Evolutionary conservation across 2,888 invertebrate genomes (phyloP).

Genomic region (Stenoptilia bipunctidactyla): DNA sequence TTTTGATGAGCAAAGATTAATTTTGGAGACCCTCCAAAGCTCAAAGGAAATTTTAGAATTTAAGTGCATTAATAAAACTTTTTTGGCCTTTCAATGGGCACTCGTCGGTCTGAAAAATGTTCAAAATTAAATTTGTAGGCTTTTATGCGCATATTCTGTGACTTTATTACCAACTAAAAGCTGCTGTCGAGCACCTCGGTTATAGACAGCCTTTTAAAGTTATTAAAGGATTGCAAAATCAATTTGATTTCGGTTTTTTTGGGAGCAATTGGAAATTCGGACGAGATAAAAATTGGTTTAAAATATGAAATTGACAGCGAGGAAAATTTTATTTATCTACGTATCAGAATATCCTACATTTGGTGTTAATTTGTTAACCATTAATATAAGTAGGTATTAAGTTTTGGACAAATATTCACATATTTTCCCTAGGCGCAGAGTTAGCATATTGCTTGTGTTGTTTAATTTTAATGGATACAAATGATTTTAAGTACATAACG

Average conservation of each 20-base stretch:
- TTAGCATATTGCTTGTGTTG: no score
- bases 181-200: slow-evolving; percentile 30
- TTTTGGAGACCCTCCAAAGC: slow-evolving; percentile 47
- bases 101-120: slow-evolving; percentile 49
- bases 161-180: slow-evolving; percentile 48
- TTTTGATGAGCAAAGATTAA: slow-evolving; percentile 65
- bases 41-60: slow-evolving; percentile 66
- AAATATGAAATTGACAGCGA: no score
- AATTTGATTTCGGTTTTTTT: slow-evolving; percentile 7
- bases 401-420: no score
- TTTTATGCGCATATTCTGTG: slow-evolving; percentile 50
- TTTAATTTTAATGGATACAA: no score
- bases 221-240: slow-evolving; percentile 17
- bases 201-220: slow-evolving; percentile 25
- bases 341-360: no score
- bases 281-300: no score
- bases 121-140: slow-evolving; percentile 63
- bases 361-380: no score
- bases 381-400: no score
- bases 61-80: slow-evolving; percentile 67
- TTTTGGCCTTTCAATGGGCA: slow-evolving; percentile 41
- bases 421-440: no score
- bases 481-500: no score
- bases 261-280: not conserved
- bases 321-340: no score